phyloP scores from a whole-genome alignment of 2,888 invertebrate species.

The Euclidia mi region DNA sequence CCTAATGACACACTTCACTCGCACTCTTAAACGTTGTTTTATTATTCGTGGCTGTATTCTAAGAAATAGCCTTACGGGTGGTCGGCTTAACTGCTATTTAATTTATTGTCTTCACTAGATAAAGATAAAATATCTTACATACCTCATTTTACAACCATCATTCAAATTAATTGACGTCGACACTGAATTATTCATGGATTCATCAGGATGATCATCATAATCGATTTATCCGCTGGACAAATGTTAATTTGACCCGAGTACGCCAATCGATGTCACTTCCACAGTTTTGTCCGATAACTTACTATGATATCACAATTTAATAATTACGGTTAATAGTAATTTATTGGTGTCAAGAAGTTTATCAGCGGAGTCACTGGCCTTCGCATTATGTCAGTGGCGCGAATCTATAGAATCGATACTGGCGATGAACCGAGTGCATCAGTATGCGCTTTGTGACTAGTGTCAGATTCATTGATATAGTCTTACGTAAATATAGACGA shows the following conservation, averaged over 20 bases:
- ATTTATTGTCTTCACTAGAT: slow-evolving; percentile 57
- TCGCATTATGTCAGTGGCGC: slow-evolving; percentile 62
- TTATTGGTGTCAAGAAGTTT: slow-evolving; percentile 56
- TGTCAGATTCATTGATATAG: slow-evolving; percentile 39
- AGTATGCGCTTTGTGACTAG: slow-evolving; percentile 34
- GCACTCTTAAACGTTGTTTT: slow-evolving; percentile 63
- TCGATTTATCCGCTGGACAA: slow-evolving; percentile 43
- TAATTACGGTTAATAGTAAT: slow-evolving; percentile 70
- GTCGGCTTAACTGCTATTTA: slow-evolving; percentile 68
- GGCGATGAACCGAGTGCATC: slow-evolving; percentile 35
- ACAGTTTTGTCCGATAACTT: slow-evolving; percentile 48
- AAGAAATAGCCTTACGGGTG: slow-evolving; percentile 76
- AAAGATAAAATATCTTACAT: slow-evolving; percentile 40
- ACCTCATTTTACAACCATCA: slow-evolving; percentile 37
- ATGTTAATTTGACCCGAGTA: slow-evolving; percentile 29
- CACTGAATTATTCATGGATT: slow-evolving; percentile 57
- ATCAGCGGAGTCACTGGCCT: slow-evolving; percentile 65
- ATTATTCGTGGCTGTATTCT: slow-evolving; percentile 64
- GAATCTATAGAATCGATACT: slow-evolving; percentile 53
- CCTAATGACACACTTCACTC: slow-evolving; percentile 84
- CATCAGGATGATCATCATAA: slow-evolving; percentile 49
- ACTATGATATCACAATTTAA: slow-evolving; percentile 64
- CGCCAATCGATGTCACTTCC: slow-evolving; percentile 44
- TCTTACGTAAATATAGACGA: slow-evolving; percentile 35
- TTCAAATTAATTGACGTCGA: slow-evolving; percentile 49